Evolutionary conservation across 37 sponge, comb jelly and placozoan genomes (phyloP).

Genomic region (Aplysina aerophoba): DNA sequence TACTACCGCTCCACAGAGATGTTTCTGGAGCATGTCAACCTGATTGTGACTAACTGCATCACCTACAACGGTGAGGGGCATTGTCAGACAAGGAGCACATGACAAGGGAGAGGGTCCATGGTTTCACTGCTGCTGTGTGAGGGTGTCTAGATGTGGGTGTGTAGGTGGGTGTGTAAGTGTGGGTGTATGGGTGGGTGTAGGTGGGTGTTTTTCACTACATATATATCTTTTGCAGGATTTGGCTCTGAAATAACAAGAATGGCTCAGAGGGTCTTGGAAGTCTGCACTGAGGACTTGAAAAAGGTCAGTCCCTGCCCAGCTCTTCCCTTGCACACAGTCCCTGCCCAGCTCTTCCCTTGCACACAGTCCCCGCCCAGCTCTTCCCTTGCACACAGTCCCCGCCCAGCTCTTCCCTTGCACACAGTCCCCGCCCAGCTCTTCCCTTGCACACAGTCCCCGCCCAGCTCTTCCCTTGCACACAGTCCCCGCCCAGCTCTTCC

Average conservation of each 20-base stretch:
- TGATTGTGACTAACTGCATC: conserved; percentile 90
- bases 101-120: no score
- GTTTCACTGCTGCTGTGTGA: no score
- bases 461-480: background rate
- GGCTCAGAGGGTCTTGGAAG: conserved; percentile 72
- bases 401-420: background rate
- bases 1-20: conserved; percentile 73
- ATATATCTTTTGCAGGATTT: conserved; percentile 47
- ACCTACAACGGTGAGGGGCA: conserved; percentile 94
- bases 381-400: background rate
- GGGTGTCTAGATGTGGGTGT: background rate
- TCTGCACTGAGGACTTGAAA: conserved; percentile 72
- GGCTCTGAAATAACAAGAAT: conserved; percentile 65
- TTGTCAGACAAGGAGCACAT: no score
- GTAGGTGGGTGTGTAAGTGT: no score
- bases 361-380: no score
- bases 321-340: background rate
- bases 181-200: no score
- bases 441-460: background rate
- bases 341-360: background rate
- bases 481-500: no score
- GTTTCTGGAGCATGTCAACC: conserved; percentile 87
- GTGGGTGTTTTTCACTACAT: background rate
- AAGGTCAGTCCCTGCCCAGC: conserved; percentile 39
- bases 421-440: no score